Percentiles rank a stretch among this genome's conserved stretches.
Evolutionary conservation across 2,797 vertebrate genomes (phyloP).

Genomic region (Brotula barbata): DNA sequence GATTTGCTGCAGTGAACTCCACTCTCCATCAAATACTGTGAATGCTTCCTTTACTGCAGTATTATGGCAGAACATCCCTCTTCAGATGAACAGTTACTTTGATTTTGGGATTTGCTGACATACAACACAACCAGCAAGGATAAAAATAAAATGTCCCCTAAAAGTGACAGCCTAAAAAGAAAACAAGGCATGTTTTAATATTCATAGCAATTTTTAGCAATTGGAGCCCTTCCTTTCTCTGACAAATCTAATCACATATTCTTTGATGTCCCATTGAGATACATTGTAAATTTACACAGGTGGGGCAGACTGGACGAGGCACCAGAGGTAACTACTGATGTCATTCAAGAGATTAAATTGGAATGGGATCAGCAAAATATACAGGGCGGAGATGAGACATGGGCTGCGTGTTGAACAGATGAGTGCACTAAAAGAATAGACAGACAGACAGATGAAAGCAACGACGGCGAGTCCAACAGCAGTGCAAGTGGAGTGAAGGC

Average conservation of each 20-base stretch:
- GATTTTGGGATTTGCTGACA: slow-evolving; percentile 50
- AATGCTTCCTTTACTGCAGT: slow-evolving; percentile 61
- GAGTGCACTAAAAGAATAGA: slow-evolving; percentile 79
- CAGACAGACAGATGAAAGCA: slow-evolving; percentile 96
- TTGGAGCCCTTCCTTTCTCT: too few relatives aligned
- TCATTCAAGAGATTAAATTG: slow-evolving; percentile 40
- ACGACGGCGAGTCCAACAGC: slow-evolving; percentile 99
- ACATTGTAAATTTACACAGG: slow-evolving; percentile 8
- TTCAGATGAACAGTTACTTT: slow-evolving; percentile 35
- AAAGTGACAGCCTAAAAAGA: slow-evolving; percentile 5
- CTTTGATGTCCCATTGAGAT: background rate
- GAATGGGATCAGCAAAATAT: slow-evolving; percentile 44
- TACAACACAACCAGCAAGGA: slow-evolving; percentile 9
- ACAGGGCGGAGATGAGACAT: slow-evolving; percentile 70
- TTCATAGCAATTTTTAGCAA: too few relatives aligned
- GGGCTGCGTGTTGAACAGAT: slow-evolving; percentile 72
- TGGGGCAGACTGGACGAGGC: slow-evolving; percentile 51
- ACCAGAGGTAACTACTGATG: slow-evolving; percentile 45
- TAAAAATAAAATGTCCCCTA: slow-evolving; percentile 20
- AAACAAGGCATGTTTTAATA: slow-evolving; percentile 8
- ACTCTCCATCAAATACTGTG: slow-evolving; percentile 50
- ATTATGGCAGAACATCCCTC: slow-evolving; percentile 39
- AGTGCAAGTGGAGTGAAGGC: slow-evolving; percentile 99
- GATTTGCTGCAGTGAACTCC: slow-evolving; percentile 69
- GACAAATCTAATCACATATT: slow-evolving; percentile 5